Evolutionary conservation across 2,888 invertebrate species (phyloP).

Genomic region (Lysandra coridon): DNA sequence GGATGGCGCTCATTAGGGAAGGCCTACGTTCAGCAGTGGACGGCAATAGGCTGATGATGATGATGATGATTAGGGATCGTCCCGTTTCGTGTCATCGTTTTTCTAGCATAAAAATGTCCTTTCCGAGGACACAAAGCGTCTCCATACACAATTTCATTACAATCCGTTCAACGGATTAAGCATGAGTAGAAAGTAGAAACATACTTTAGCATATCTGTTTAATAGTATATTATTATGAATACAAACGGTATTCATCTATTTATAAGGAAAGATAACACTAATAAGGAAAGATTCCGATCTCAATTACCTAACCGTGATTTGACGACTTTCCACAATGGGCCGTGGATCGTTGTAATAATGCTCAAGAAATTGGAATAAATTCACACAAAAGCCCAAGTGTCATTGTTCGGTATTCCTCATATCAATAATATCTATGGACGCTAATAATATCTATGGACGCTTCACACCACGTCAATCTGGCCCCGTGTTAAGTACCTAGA

Average conservation of each 20-base stretch:
- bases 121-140: no score
- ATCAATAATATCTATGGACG: not conserved
- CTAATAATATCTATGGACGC: no score
- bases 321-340: not conserved
- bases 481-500: no score
- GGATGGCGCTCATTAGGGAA: no score
- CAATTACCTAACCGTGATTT: not conserved
- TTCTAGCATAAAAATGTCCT: no score
- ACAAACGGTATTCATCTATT: not conserved
- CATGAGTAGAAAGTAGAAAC: not conserved
- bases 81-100: no score
- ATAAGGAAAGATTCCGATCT: not conserved
- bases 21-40: no score
- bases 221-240: not conserved
- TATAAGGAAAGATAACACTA: no score
- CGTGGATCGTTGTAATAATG: not conserved
- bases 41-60: no score
- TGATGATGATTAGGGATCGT: no score
- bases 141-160: not conserved
- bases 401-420: not conserved
- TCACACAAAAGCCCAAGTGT: not conserved
- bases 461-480: no score
- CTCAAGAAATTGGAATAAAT: not conserved
- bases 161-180: no score
- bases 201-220: not conserved